Evolutionary conservation across 2,888 invertebrate genomes (phyloP), one percentile per base, ranked within the genome.

Genomic region (Stenodema calcarata): DNA sequence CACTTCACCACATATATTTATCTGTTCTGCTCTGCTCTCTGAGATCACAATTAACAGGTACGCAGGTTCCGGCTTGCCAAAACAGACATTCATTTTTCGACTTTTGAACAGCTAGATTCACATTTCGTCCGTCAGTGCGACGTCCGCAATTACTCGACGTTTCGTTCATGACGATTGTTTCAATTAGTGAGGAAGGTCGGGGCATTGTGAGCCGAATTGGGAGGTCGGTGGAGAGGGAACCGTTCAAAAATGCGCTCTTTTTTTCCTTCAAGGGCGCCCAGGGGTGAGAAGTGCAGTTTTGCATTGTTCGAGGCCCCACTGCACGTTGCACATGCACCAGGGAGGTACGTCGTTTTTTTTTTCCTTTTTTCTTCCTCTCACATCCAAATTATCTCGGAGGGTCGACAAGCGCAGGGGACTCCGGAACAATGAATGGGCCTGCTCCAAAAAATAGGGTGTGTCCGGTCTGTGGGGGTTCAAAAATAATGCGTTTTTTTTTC

Each of bases 261-360:
- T 73, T 78, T 75, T 75, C n/a, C 23, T 78, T 78, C 78, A 78
- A 78, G 78, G 78, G 78, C 78, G 16, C 73, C n/a, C 30, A n/a
- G n/a, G 73, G n/a, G 73, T 44, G 78, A 27, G 78, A 44, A 44
- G 76, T 78, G 78, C 78, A 78, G 73, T 78, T 62, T 18, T 78
- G 78, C 78, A 78, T 78, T 78, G 78, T 78, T 44, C 23, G 44
- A 44, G 44, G 3, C 62, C 44, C 41, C 78, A 42, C 12, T 78
- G 78, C 78, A 44, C 78, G 14, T 76, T 78, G 78, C 78, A 78
- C 78, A 78, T 78, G 9, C 62, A 62, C 62, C 44, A 12, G n/a
- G n/a, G 0, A 50, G 0, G 6, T n/a, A n/a, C 50, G 4, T 50
- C 0, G 14, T 50, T 50, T 50, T 50, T 50, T 4, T 7, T n/a